Conservation (phyloP, 2,797 vertebrate genomes). For the Rhynchotus rufescens region DNA sequence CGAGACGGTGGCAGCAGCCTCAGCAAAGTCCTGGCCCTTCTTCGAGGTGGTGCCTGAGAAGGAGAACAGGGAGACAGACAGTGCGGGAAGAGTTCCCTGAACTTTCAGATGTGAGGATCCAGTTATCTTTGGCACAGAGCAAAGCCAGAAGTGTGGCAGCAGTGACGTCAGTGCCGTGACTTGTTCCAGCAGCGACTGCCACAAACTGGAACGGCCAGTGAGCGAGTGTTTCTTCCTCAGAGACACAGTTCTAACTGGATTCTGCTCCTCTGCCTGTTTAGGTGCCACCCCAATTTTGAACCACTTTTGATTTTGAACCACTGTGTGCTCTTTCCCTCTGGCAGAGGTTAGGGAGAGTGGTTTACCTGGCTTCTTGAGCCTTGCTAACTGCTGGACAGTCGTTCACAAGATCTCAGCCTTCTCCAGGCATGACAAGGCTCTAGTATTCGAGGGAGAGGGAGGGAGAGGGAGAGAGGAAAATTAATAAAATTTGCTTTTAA, state of each 20-base stretch:
- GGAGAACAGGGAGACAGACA: neutral
- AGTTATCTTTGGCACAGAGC: neutral
- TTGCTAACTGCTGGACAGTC: neutral
- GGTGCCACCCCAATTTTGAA: neutral
- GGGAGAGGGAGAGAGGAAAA: no score
- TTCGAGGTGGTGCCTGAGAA: neutral
- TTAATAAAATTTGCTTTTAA: neutral
- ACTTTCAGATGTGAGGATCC: neutral
- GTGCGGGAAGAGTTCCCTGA: neutral
- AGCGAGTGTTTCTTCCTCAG: neutral
- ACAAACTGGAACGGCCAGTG: no score
- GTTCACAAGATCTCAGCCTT: neutral
- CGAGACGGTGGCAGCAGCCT: neutral
- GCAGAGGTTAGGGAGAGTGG: no score
- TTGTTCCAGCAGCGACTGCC: neutral
- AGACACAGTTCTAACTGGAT: neutral
- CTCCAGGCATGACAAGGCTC: neutral
- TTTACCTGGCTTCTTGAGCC: neutral
- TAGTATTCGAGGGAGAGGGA: neutral
- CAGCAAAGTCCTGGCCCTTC: rapidly evolving
- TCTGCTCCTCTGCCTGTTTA: neutral
- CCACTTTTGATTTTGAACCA: neutral
- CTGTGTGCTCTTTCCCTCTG: rapidly evolving
- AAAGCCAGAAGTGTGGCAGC: neutral
- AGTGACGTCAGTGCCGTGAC: neutral